These are phyloP conservation scores for Ctenochaetus hawaiiensis DNA, from an alignment of 2,797 vertebrate species.

Conservation along the genomic window DNA sequence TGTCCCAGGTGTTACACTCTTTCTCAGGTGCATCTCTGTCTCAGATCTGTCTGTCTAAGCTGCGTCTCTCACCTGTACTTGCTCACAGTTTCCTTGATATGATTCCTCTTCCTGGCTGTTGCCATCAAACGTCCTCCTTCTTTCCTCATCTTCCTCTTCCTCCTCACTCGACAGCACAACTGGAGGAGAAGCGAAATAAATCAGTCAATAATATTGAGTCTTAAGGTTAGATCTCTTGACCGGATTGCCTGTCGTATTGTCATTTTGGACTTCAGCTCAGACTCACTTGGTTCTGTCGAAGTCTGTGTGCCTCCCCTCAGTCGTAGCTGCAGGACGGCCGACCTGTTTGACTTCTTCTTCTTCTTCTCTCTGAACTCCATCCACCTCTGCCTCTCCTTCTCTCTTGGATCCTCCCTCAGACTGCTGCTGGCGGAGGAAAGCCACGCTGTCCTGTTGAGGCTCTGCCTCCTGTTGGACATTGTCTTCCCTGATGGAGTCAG, in stretches of 20 bases:
- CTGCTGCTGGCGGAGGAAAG: background rate
- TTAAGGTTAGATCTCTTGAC: too few relatives aligned
- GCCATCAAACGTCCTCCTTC: background rate
- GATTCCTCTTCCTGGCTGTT: background rate
- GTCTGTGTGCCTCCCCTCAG: slow-evolving; percentile 11
- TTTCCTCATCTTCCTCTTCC: slow-evolving; percentile 40
- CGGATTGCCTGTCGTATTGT: too few relatives aligned
- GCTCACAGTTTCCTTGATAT: background rate
- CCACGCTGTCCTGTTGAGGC: slow-evolving; percentile 9
- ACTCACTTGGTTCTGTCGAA: slow-evolving; percentile 64
- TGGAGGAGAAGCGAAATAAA: slow-evolving; percentile 16
- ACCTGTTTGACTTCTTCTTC: background rate
- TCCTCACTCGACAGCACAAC: slow-evolving; percentile 79
- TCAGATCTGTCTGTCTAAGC: background rate
- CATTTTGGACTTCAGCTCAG: too few relatives aligned
- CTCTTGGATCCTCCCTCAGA: slow-evolving; percentile 18
- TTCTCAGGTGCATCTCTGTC: background rate
- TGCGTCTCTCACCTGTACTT: slow-evolving; percentile 33
- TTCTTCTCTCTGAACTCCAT: slow-evolving; percentile 52
- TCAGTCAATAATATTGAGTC: too few relatives aligned
- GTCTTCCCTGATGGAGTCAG: background rate
- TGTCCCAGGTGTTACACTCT: too few relatives aligned
- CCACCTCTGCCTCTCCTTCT: slow-evolving; percentile 50
- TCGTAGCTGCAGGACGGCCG: background rate
- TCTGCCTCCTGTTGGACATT: background rate